Base-by-base conservation (phyloP, 2,888 invertebrate species). In the Pomacea canaliculata region DNA sequence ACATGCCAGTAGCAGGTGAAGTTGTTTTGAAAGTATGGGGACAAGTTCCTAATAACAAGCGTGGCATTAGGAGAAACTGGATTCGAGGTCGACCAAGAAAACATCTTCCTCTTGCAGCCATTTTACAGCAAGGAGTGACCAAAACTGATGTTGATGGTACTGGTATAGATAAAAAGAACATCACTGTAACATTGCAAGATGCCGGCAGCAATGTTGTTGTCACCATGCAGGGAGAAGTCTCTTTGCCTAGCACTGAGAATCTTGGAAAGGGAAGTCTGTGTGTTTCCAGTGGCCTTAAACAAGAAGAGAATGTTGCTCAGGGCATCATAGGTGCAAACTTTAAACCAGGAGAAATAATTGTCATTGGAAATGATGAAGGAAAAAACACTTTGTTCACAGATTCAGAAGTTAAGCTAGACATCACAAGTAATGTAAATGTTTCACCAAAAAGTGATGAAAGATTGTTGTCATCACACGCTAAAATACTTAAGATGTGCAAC, bases 311-410 rank as follows among this genome's bases (percentile, higher is more conserved):
- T 27, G 19, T 46, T 48, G 18, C 2, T 68, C 68, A 68, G 68
- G 65, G 65, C 4, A 48, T 72, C 23, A 66, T 65, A 19, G 67
- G 67, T 49, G 56, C n/a, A n/a, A 56, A 23, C 37, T 67, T 73
- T 37, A 48, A 27, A 16, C 73, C 73, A 7, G 66, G 68, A 16
- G 60, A 73, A 48, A 37, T 37, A 37, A 37, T 5, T 1, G 56
- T 37, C 13, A 68, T 60, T 1, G n/a, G 16, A 1, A 19, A n/a
- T 23, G 73, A 46, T n/a, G n/a, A 60, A 4, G 19, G 12, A 18
- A 63, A 63, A 13, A 12, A 9, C 37, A 68, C 68, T 63, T 27
- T 63, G 23, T 27, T 63, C 27, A 63, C n/a, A 63, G 23, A 60
- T 19, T 19, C 16, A 19, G 60, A 63, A 27, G 16, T 12, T 63